A percentile compares a stretch with the other conserved stretches of the same genome.
Evolutionary conservation across 2,888 invertebrate species (phyloP).

Genomic region (Carpatolechia fugitivella): DNA sequence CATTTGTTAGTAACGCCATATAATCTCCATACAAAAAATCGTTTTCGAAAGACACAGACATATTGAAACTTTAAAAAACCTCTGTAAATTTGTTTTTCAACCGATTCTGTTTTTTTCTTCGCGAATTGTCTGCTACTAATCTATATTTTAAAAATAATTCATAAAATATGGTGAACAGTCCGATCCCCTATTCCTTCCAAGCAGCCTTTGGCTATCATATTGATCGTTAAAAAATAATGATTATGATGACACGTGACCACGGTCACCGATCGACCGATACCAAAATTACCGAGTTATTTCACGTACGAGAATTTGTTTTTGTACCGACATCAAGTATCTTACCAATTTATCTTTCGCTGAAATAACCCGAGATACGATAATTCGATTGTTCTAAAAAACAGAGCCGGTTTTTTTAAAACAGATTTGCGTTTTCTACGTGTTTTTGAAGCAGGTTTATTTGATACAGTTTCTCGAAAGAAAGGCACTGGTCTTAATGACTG

Average conservation of each 20-base stretch:
- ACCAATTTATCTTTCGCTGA: slow-evolving; percentile 24
- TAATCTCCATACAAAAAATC: no score
- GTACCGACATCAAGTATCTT: slow-evolving; percentile 11
- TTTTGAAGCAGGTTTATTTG: slow-evolving; percentile 15
- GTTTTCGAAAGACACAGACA: no score
- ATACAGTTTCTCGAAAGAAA: slow-evolving; percentile 38
- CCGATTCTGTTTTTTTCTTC: no score
- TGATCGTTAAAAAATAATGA: not conserved
- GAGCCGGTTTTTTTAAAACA: slow-evolving; percentile 56
- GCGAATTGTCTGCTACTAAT: no score
- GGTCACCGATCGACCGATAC: not conserved
- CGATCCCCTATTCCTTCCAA: no score
- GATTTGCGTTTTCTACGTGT: slow-evolving; percentile 31
- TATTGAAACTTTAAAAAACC: no score
- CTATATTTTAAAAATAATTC: no score
- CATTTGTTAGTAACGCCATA: no score
- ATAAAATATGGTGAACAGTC: no score
- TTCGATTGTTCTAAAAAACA: slow-evolving; percentile 40
- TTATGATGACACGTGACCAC: not conserved
- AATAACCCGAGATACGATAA: slow-evolving; percentile 26
- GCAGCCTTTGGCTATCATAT: not conserved
- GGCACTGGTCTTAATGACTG: slow-evolving; percentile 58
- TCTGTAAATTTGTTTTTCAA: no score
- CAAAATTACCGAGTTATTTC: slow-evolving; percentile 1
- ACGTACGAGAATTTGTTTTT: slow-evolving; percentile 12